Evolutionary conservation across 2,113 vertebrate genomes (phyloP).

Genomic region (Planiliza haematocheilus): DNA sequence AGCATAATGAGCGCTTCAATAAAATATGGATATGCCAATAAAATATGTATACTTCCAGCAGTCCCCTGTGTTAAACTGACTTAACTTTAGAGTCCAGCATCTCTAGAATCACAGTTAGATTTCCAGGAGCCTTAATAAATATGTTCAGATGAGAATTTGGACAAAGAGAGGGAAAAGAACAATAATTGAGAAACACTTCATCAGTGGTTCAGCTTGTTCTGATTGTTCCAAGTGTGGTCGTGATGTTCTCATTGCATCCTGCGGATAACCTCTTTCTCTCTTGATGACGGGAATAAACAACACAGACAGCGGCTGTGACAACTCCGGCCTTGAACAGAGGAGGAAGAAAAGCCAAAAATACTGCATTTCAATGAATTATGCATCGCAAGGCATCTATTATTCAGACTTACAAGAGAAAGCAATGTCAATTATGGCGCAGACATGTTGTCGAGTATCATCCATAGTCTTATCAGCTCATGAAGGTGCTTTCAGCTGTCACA

Average conservation of each 20-base stretch:
- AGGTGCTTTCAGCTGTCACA: conserved; percentile 12
- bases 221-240: conserved; percentile 30
- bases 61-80: conserved; percentile 36
- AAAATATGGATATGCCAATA: conserved; percentile 74
- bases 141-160: conserved; percentile 15
- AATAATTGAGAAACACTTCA: conserved; percentile 1
- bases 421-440: conserved; percentile 59
- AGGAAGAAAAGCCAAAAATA: conserved; percentile 41
- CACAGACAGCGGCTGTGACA: conserved; percentile 13
- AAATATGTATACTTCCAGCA: conserved; percentile 71
- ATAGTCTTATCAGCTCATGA: conserved; percentile 17
- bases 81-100: conserved; percentile 33
- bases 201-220: conserved; percentile 3
- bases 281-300: conserved; percentile 35
- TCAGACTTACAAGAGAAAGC: conserved; percentile 65
- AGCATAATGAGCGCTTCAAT: conserved; percentile 77
- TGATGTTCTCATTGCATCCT: conserved; percentile 49
- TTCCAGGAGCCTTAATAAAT: conserved; percentile 4
- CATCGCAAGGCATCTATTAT: conserved; percentile 62
- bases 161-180: not conserved
- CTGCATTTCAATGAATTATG: conserved; percentile 68
- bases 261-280: conserved; percentile 31
- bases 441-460: conserved; percentile 43
- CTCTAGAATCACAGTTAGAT: conserved; percentile 17
- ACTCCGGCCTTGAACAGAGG: conserved; percentile 36